These are phyloP conservation scores for Phasianus colchicus DNA, from an alignment of 2,113 vertebrate species.

Conservation along the genomic window DNA sequence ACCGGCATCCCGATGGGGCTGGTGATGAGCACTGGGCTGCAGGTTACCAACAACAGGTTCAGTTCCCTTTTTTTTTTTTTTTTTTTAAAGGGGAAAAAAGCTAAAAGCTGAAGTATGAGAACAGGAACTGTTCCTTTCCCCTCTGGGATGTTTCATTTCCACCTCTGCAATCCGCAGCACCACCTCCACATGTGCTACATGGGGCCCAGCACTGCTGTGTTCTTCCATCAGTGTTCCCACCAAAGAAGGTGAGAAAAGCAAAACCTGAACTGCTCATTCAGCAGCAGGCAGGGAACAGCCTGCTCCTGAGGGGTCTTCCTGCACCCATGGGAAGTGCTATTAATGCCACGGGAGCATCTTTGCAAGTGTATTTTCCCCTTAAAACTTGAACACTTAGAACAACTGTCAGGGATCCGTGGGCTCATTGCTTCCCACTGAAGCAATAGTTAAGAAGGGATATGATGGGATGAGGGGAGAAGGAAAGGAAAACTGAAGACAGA, in stretches of 20 bases:
- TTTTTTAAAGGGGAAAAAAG: background rate
- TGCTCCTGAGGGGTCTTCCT: background rate
- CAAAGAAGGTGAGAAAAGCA: slow-evolving; percentile 2
- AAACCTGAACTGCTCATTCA: slow-evolving; percentile 1
- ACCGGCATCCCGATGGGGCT: background rate
- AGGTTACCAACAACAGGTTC: background rate
- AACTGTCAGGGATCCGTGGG: no score
- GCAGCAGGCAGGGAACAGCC: background rate
- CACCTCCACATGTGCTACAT: background rate
- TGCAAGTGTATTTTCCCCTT: no score
- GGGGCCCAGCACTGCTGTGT: background rate
- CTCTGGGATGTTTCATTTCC: background rate
- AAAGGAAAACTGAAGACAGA: background rate
- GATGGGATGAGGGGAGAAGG: slow-evolving; percentile 19
- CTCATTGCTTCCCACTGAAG: background rate
- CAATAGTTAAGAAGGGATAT: background rate
- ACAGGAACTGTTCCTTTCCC: slow-evolving; percentile 25
- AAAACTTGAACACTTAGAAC: background rate
- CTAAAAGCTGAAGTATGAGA: background rate
- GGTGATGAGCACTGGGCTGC: background rate
- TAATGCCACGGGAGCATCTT: background rate
- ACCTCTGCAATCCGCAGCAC: background rate
- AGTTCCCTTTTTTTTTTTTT: background rate
- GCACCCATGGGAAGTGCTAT: background rate
- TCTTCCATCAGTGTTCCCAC: background rate